Conservation (phyloP, 1,140 invertebrate species). For the Teleopsis dalmanni region DNA sequence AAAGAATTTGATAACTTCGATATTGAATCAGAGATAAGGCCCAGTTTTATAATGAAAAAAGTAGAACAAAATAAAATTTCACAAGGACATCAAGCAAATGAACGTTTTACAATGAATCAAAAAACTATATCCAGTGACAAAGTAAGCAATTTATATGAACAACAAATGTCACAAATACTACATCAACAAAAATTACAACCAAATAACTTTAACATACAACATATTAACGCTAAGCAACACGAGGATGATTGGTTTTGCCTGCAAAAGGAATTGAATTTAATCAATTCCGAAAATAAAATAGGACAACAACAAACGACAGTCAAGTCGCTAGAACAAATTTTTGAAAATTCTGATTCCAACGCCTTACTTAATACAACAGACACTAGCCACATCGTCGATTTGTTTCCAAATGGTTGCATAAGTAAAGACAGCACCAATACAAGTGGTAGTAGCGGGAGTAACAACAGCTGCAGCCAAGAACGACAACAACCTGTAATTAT, state of each 20-base stretch:
- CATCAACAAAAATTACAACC: background rate
- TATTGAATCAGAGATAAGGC: constrained; percentile 40
- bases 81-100: background rate
- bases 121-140: no score
- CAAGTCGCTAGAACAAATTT: no score
- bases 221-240: constrained; percentile 20
- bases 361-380: background rate
- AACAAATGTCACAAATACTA: background rate
- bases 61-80: constrained; percentile 24
- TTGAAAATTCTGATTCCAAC: no score
- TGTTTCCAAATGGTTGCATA: constrained; percentile 38
- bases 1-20: constrained; percentile 42
- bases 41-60: constrained; percentile 42
- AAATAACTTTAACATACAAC: constrained; percentile 11
- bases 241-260: constrained; percentile 61
- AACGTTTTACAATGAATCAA: no score
- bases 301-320: constrained; percentile 7
- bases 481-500: constrained; percentile 3
- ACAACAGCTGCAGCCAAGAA: constrained; percentile 27
- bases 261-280: constrained; percentile 54
- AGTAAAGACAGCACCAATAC: constrained; percentile 26
- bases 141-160: constrained; percentile 4
- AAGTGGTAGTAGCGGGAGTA: background rate
- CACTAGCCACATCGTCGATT: constrained; percentile 20
- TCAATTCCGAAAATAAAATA: constrained; percentile 23